Percentiles rank a stretch among this genome's conserved stretches.
Conservation (phyloP, 2,113 vertebrate genomes). For the Carollia perspicillata region DNA sequence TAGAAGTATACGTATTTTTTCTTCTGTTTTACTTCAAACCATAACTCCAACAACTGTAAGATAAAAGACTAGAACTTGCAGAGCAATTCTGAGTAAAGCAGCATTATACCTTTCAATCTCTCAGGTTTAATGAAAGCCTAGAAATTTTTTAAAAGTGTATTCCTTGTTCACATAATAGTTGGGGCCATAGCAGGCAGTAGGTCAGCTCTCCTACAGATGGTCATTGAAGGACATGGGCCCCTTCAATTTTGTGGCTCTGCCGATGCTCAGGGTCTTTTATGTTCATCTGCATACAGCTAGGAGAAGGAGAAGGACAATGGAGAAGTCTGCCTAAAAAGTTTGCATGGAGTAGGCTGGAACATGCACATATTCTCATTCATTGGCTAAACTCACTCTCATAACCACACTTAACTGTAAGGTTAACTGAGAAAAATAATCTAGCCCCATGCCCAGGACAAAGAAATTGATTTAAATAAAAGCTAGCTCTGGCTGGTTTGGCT, state of each 20-base stretch:
- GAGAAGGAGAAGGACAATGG: not conserved
- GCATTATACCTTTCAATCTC: not conserved
- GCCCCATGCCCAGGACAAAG: not conserved
- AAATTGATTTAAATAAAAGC: not conserved
- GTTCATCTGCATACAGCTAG: not conserved
- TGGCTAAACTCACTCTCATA: not conserved
- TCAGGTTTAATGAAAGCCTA: not conserved
- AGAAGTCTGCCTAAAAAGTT: not conserved
- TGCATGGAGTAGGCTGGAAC: not conserved
- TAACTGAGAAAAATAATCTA: not conserved
- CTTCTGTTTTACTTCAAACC: conserved; percentile 50
- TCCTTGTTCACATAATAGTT: not conserved
- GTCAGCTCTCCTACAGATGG: not conserved
- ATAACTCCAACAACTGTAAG: conserved; percentile 48
- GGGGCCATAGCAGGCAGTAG: not conserved
- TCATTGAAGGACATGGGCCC: not conserved
- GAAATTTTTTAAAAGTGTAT: not conserved
- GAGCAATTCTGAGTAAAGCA: not conserved
- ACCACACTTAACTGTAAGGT: not conserved
- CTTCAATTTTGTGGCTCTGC: not conserved
- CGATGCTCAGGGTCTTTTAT: not conserved
- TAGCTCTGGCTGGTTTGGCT: too few relatives aligned
- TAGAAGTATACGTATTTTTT: not conserved
- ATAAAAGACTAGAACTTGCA: not conserved
- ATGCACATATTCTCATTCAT: not conserved